Percentiles rank a stretch among this genome's conserved stretches.
phyloP scores from a whole-genome alignment of 2,797 vertebrate genomes.

The Picus viridis region DNA sequence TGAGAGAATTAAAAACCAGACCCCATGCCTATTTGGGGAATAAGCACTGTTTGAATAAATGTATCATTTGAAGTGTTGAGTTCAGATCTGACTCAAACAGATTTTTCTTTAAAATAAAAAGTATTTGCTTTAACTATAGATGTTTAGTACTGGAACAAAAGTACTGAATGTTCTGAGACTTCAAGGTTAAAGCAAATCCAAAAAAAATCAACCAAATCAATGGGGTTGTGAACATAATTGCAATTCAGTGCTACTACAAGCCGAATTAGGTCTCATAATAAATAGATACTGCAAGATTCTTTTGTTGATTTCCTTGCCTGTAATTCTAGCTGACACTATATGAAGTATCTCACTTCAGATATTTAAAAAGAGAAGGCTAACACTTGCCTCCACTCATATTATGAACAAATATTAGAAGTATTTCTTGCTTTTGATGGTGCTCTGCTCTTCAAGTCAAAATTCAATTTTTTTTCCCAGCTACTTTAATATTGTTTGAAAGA shows the following conservation, averaged over 20 bases:
- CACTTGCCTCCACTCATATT: not conserved
- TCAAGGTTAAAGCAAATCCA: not conserved
- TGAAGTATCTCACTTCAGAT: not conserved
- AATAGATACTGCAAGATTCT: not conserved
- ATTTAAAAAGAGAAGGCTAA: not conserved
- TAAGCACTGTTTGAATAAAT: not conserved
- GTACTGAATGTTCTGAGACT: not conserved
- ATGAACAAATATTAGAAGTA: not conserved
- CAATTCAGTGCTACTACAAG: not conserved
- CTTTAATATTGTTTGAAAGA: not conserved
- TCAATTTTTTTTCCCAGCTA: not conserved
- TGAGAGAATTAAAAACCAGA: not conserved
- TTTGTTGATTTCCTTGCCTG: not conserved
- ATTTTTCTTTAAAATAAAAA: not conserved
- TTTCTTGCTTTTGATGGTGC: not conserved
- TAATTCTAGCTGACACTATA: not conserved
- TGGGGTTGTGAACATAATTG: not conserved
- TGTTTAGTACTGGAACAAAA: not conserved
- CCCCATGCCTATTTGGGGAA: not conserved
- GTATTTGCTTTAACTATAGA: not conserved
- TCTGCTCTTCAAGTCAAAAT: not conserved
- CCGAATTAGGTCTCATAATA: not conserved
- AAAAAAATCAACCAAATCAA: not conserved
- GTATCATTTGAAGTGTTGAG: not conserved
- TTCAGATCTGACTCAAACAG: not conserved